phyloP scores from a whole-genome alignment of 2,797 vertebrate genomes.

The Mico argentatus region DNA sequence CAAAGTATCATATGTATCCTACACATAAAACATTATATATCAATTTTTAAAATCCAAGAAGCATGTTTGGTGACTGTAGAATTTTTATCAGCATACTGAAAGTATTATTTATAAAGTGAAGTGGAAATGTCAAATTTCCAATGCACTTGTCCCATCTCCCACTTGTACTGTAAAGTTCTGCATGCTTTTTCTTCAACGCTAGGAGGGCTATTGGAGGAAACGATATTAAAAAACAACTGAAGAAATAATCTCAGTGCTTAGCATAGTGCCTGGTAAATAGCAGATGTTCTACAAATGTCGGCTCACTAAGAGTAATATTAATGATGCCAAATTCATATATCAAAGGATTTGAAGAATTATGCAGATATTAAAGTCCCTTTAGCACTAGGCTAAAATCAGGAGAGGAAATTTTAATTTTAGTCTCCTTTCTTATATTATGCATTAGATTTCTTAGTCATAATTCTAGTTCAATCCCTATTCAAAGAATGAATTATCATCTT shows the following conservation, averaged over 20 bases:
- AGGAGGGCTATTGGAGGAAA: not conserved
- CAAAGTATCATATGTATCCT: not conserved
- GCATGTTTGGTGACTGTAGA: not conserved
- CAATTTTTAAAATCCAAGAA: not conserved
- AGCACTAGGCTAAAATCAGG: not conserved
- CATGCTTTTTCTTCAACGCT: not conserved
- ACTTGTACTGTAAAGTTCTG: not conserved
- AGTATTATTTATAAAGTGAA: not conserved
- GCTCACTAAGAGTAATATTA: not conserved
- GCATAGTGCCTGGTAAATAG: not conserved
- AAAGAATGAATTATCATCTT: slow-evolving; percentile 46
- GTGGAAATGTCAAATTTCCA: not conserved
- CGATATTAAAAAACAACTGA: not conserved
- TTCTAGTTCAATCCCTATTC: slow-evolving; percentile 7
- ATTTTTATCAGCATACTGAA: not conserved
- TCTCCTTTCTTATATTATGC: slow-evolving; percentile 11
- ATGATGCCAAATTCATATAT: not conserved
- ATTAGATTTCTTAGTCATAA: slow-evolving; percentile 44
- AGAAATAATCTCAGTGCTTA: not conserved
- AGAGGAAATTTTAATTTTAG: not conserved
- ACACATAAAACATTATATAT: not conserved
- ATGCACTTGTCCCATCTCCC: not conserved
- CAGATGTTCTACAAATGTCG: not conserved
- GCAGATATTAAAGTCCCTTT: not conserved
- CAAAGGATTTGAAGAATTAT: not conserved